Evolutionary conservation across 2,888 invertebrate genomes (phyloP).

Genomic region (Leptinotarsa haldemani): DNA sequence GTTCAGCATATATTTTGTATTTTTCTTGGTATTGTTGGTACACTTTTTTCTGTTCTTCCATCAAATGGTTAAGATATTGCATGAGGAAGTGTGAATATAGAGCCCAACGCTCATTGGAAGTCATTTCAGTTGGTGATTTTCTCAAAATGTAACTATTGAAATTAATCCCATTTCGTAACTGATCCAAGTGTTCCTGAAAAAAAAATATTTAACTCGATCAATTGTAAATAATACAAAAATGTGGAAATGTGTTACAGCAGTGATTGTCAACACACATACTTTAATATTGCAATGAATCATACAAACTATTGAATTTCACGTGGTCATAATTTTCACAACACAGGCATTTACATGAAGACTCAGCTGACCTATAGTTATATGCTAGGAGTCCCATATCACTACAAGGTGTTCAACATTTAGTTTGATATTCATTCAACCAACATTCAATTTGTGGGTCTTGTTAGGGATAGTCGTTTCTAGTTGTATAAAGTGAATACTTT

Average conservation of each 20-base stretch:
- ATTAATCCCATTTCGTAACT: not conserved
- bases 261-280: not conserved
- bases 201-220: not conserved
- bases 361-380: no score
- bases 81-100: constrained; percentile 67
- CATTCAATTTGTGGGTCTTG: no score
- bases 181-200: constrained; percentile 1
- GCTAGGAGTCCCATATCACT: no score
- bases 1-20: constrained; percentile 65
- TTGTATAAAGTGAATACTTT: no score
- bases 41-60: constrained; percentile 21
- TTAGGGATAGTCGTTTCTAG: no score
- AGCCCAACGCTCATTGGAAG: not conserved
- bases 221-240: not conserved
- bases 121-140: not conserved
- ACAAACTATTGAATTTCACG: no score
- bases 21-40: constrained; percentile 62
- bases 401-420: no score
- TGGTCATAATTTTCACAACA: no score
- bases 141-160: not conserved
- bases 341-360: no score
- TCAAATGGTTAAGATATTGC: constrained; percentile 51
- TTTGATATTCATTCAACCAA: no score
- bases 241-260: not conserved
- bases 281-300: no score